phyloP scores from a whole-genome alignment of 2,888 invertebrate species.

The Archips xylosteana region DNA sequence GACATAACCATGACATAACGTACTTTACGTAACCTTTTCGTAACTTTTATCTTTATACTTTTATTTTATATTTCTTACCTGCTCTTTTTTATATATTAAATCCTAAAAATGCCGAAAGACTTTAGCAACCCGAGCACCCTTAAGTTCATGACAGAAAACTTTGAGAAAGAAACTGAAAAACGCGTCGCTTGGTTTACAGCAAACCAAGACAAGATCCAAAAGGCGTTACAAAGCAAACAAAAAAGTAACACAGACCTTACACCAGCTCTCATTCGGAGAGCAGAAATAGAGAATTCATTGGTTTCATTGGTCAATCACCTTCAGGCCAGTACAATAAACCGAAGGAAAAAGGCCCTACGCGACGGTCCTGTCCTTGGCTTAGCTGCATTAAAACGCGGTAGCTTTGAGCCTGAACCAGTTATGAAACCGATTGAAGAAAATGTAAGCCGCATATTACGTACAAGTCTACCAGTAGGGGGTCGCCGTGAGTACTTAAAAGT shows the following conservation, averaged over 20 bases:
- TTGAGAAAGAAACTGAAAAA: conserved; percentile 45
- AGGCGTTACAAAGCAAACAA: not conserved
- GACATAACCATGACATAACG: not conserved
- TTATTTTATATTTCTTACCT: not conserved
- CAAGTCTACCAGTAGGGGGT: conserved; percentile 30
- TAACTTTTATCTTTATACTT: not conserved
- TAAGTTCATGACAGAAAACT: conserved; percentile 48
- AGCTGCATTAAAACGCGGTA: not conserved
- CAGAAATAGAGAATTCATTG: conserved; percentile 33
- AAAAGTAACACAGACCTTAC: conserved; percentile 8
- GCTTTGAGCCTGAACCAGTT: conserved; percentile 16
- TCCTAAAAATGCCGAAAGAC: conserved; percentile 45
- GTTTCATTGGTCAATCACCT: conserved; percentile 30
- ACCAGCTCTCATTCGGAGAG: conserved; percentile 28
- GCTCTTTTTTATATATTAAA: not conserved
- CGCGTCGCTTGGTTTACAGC: conserved; percentile 49
- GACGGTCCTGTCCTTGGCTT: conserved; percentile 10
- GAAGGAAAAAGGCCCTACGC: conserved; percentile 11
- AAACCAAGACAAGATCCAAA: conserved; percentile 40
- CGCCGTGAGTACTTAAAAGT: conserved; percentile 47
- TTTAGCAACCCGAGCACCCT: conserved; percentile 45
- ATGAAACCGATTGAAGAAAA: conserved; percentile 43
- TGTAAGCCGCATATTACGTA: conserved; percentile 36
- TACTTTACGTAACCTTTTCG: not conserved
- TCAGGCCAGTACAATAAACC: conserved; percentile 30